phyloP scores from a whole-genome alignment of 2,888 invertebrate species.

The Gerris lacustris region DNA sequence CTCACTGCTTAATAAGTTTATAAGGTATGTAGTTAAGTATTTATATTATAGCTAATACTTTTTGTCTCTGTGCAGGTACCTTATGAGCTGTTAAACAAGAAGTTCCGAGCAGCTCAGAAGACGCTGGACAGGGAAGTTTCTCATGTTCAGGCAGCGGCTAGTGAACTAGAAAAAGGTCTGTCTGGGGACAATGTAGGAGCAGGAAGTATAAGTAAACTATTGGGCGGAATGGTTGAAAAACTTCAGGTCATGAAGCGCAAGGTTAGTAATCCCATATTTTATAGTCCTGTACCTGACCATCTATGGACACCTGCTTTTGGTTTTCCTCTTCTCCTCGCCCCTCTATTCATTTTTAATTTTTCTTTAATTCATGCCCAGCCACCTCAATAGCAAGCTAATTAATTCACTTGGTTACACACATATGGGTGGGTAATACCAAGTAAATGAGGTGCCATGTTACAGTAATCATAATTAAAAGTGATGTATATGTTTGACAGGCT shows the following conservation, averaged over 20 bases:
- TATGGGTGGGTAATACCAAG: no score
- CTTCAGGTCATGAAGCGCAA: slow-evolving; percentile 82
- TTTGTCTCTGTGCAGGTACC: slow-evolving; percentile 57
- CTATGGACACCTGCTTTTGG: no score
- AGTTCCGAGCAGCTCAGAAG: slow-evolving; percentile 89
- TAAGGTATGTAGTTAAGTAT: no score
- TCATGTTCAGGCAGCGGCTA: slow-evolving; percentile 67
- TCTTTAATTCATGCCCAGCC: neutral
- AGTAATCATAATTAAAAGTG: no score
- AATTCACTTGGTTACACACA: no score
- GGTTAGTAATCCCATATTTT: slow-evolving; percentile 33
- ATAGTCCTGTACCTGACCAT: no score
- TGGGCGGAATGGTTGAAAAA: slow-evolving; percentile 82
- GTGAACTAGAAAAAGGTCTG: slow-evolving; percentile 64
- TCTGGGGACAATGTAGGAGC: slow-evolving; percentile 46
- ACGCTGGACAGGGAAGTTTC: slow-evolving; percentile 84
- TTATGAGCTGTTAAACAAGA: slow-evolving; percentile 94
- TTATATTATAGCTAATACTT: no score
- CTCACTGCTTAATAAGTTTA: no score
- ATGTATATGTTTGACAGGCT: slow-evolving; percentile 41
- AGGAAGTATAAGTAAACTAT: slow-evolving; percentile 62
- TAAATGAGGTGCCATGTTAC: no score
- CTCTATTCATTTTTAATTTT: no score
- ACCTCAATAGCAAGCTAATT: no score
- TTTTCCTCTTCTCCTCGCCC: no score